A percentile compares a stretch with the other conserved stretches of the same genome.
These are phyloP conservation scores for Siniperca scherzeri DNA, from an alignment of 2,797 vertebrate species.

Conservation along the genomic window DNA sequence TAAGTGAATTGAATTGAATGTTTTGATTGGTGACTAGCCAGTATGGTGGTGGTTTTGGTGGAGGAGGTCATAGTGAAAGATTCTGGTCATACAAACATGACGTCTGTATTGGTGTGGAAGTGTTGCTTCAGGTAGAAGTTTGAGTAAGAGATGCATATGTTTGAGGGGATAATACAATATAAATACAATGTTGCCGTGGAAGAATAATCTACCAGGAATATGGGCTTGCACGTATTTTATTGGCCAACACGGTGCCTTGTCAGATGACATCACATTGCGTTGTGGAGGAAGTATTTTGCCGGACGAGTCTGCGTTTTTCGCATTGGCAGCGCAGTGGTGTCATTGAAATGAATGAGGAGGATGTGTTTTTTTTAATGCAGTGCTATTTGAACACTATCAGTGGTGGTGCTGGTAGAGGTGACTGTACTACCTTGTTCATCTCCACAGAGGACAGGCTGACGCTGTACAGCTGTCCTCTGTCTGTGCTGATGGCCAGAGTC, in stretches of 20 bases:
- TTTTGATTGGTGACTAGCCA: too few species aligned
- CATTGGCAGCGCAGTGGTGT: neutral
- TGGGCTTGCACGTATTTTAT: too few species aligned
- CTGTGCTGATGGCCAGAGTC: constrained; percentile 88
- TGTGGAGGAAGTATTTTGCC: neutral
- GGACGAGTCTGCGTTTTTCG: too few species aligned
- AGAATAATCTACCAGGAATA: neutral
- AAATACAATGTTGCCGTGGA: neutral
- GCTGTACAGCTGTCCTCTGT: constrained; percentile 90
- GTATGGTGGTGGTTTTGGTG: too few species aligned
- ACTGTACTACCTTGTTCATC: constrained; percentile 77
- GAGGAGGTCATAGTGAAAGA: too few species aligned
- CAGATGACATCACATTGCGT: neutral
- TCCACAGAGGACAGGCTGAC: constrained; percentile 87
- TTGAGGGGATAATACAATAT: neutral
- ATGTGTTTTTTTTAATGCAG: neutral
- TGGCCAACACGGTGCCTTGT: neutral
- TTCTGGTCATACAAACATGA: too few species aligned
- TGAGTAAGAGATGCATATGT: neutral
- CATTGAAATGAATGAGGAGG: neutral
- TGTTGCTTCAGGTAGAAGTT: neutral
- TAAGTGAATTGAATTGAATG: too few species aligned
- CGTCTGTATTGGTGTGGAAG: neutral
- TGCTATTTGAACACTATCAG: neutral
- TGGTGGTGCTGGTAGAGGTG: neutral